These are phyloP conservation scores for Patiria miniata DNA, from an alignment of 35 echinoderm and acorn worm species.

Conservation along the genomic window DNA sequence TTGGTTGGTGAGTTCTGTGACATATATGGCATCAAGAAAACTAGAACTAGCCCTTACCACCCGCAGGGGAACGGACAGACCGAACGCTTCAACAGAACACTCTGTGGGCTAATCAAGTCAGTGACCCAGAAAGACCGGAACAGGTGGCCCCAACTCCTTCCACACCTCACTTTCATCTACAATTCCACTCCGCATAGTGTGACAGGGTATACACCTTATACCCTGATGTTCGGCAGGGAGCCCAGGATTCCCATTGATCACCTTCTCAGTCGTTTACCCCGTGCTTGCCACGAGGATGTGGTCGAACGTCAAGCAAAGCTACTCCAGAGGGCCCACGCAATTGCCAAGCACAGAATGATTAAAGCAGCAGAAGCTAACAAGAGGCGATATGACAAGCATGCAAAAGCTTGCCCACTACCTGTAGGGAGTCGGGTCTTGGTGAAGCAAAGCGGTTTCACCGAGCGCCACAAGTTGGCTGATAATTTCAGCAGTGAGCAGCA, in stretches of 20 bases:
- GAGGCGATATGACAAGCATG: conserved; percentile 23
- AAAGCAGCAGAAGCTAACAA: conserved; percentile 9
- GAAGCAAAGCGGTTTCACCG: not conserved
- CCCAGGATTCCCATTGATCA: conserved; percentile 53
- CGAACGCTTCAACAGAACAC: no score
- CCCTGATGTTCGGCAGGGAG: conserved; percentile 61
- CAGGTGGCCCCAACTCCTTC: conserved; percentile 40
- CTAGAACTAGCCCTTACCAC: no score
- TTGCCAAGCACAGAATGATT: conserved; percentile 31
- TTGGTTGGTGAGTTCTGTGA: conserved; percentile 41
- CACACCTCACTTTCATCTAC: conserved; percentile 57
- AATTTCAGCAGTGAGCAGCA: not conserved
- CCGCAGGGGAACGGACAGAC: no score
- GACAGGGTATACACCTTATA: conserved; percentile 33
- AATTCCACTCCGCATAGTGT: conserved; percentile 53
- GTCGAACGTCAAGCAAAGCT: conserved; percentile 22
- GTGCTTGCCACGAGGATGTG: not conserved
- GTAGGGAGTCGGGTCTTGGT: conserved; percentile 28
- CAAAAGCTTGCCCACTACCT: conserved; percentile 18
- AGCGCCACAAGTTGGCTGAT: conserved; percentile 6
- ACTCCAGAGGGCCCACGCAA: not conserved
- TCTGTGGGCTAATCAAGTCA: conserved; percentile 58
- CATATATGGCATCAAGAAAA: conserved; percentile 48
- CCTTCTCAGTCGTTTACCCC: not conserved
- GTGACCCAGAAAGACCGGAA: not conserved